phyloP scores from a whole-genome alignment of 35 echinoderm and acorn worm genomes.

The Amphiura filiformis region DNA sequence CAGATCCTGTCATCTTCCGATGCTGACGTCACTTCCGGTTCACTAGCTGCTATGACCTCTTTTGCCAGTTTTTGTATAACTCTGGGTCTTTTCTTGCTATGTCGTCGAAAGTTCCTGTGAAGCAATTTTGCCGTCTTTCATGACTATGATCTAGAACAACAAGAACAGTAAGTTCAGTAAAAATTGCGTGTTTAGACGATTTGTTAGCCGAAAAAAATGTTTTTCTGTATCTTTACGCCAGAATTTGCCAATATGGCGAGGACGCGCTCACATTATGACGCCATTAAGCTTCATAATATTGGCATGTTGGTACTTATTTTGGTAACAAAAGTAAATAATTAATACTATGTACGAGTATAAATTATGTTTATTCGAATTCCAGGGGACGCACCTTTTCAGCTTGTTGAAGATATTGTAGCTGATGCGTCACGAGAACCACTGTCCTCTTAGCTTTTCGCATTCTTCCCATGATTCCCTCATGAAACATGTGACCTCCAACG shows the following conservation, averaged over 20 bases:
- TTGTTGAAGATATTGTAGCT: slow-evolving; percentile 72
- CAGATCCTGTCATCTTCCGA: slow-evolving; percentile 30
- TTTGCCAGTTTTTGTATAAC: slow-evolving; percentile 57
- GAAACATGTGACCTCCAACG: slow-evolving; percentile 72
- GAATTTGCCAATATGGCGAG: too few species aligned
- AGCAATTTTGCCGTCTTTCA: slow-evolving; percentile 48
- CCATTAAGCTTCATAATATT: too few species aligned
- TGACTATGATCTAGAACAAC: slow-evolving; percentile 46
- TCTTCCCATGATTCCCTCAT: slow-evolving; percentile 66
- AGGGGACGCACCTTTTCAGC: slow-evolving; percentile 76
- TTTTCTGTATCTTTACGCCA: too few species aligned
- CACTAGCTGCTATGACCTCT: slow-evolving; percentile 31
- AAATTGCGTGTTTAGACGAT: too few species aligned
- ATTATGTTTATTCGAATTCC: too few species aligned
- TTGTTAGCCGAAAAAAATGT: too few species aligned
- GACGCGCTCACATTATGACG: too few species aligned
- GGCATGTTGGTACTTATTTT: too few species aligned
- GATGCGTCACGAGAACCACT: slow-evolving; percentile 82
- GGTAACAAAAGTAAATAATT: too few species aligned
- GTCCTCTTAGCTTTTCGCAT: slow-evolving; percentile 52
- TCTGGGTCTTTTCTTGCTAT: slow-evolving; percentile 35
- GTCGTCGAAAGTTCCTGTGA: slow-evolving; percentile 51
- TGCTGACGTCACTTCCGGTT: slow-evolving; percentile 35
- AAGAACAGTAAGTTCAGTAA: too few species aligned
- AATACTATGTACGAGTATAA: too few species aligned